Percentiles rank a stretch among this genome's conserved stretches.
These are phyloP conservation scores for Panzeria rudis DNA, from an alignment of 2,888 invertebrate species.

Conservation along the genomic window DNA sequence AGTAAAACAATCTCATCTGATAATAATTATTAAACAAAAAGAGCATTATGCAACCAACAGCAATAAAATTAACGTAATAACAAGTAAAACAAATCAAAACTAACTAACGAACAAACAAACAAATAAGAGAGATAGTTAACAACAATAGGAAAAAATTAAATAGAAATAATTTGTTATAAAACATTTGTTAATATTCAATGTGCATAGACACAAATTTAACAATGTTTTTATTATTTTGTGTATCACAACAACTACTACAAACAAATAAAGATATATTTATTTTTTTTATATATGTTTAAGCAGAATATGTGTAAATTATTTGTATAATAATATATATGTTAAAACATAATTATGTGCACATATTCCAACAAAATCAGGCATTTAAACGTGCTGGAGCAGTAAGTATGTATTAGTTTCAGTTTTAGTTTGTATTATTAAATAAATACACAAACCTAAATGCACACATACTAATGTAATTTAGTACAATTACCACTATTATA, in stretches of 20 bases:
- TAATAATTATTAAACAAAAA: conserved; percentile 30
- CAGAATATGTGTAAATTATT: conserved; percentile 9
- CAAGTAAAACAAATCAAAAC: background rate
- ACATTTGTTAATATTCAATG: conserved; percentile 33
- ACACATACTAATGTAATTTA: background rate
- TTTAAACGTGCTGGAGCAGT: background rate
- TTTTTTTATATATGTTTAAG: background rate
- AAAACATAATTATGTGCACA: background rate
- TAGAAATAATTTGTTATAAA: conserved; percentile 26
- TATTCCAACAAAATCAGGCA: background rate
- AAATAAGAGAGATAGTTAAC: background rate
- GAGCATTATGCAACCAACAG: background rate
- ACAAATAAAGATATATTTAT: background rate
- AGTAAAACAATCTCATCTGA: conserved; percentile 16
- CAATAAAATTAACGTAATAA: conserved; percentile 3
- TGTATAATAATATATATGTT: conserved; percentile 11
- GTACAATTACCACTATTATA: background rate
- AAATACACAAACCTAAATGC: background rate
- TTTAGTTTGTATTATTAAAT: conserved; percentile 13
- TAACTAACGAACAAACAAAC: background rate
- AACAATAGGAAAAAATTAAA: conserved; percentile 26
- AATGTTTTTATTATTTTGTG: conserved; percentile 36
- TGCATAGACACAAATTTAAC: conserved; percentile 36
- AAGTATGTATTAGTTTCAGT: background rate
- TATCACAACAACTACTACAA: conserved; percentile 9